Base-by-base conservation (phyloP, 2,888 invertebrate genomes). In the Helicoverpa assulta region DNA sequence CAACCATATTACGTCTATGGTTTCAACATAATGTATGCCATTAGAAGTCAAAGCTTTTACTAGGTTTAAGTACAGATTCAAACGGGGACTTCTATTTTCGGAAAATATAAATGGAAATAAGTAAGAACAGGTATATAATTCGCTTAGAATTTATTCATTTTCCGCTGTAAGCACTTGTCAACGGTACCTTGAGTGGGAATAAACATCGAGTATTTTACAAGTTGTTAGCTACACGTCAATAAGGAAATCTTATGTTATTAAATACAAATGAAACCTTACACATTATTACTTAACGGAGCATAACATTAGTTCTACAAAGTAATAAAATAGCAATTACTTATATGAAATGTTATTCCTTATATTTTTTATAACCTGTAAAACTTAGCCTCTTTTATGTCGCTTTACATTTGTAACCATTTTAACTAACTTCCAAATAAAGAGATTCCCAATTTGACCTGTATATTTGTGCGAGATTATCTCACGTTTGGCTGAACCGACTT, bases 221-320 rank as follows among this genome's bases (percentile, higher is more conserved):
- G 5, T 16, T 10, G 40, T 59, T 51, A 33, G 16, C 29, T 40
- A n/a, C 29, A 43, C 33, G 10, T 58, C 33, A 64, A 43, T 10
- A 19, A 59, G 52, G 19, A 65, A 71, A 52, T 56, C 16, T 21
- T 56, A 7, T 70, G 19, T 16, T 50, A 29, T 26, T 50, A 50
- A 50, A 43, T 43, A 43, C 16, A 14, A 43, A 43, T 16, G 43
- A 6, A 16, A 2, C 5, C 16, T 43, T 43, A 5, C 16, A 16
- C 14, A 4, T 40, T 40, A 40, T 40, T 40, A 40, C 12, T 40
- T 40, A 40, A 40, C 40, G 12, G 40, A 40, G 14, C 40, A 40
- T 12, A 12, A 40, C 14, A 40, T 40, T 10, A 43, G 43, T 43
- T 43, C 43, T 43, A 16, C 43, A 43, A 43, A 40, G 4, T 40